Conservation (phyloP, 2,888 invertebrate species). For the Latrodectus hesperus region DNA sequence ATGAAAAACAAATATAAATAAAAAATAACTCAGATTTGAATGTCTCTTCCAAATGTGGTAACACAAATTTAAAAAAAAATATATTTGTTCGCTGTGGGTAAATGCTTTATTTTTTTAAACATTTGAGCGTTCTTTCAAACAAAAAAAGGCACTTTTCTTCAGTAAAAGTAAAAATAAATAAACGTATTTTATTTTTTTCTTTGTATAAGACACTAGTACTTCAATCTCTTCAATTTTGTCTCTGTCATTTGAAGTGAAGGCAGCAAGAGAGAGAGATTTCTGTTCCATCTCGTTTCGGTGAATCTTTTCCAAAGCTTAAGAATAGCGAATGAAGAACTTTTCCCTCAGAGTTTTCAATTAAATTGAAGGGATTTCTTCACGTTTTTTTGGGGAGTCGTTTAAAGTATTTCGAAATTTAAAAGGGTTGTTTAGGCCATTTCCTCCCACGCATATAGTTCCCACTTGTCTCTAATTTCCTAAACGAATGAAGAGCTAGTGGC, state of each 20-base stretch:
- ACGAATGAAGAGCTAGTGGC: neutral
- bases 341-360: conserved; percentile 59
- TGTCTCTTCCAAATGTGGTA: conserved; percentile 25
- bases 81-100: conserved; percentile 51
- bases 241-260: conserved; percentile 45
- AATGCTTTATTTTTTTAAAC: conserved; percentile 43
- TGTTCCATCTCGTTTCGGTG: conserved; percentile 13
- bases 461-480: neutral
- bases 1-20: neutral
- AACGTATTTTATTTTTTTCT: conserved; percentile 5
- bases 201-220: conserved; percentile 45
- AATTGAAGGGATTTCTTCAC: conserved; percentile 52
- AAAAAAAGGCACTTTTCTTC: conserved; percentile 25
- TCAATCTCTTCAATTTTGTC: conserved; percentile 64
- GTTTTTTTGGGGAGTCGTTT: conserved; percentile 22
- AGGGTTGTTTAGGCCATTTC: conserved; percentile 15
- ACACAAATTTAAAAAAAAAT: conserved; percentile 30
- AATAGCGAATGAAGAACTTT: conserved; percentile 57
- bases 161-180: conserved; percentile 43
- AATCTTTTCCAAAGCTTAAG: conserved; percentile 27
- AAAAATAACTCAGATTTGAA: neutral
- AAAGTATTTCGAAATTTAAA: conserved; percentile 49
- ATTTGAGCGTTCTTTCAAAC: conserved; percentile 18
- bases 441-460: neutral
- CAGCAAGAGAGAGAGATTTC: conserved; percentile 37